These are phyloP conservation scores for Picathartes gymnocephalus DNA, from an alignment of 2,113 vertebrate species.

Conservation along the genomic window DNA sequence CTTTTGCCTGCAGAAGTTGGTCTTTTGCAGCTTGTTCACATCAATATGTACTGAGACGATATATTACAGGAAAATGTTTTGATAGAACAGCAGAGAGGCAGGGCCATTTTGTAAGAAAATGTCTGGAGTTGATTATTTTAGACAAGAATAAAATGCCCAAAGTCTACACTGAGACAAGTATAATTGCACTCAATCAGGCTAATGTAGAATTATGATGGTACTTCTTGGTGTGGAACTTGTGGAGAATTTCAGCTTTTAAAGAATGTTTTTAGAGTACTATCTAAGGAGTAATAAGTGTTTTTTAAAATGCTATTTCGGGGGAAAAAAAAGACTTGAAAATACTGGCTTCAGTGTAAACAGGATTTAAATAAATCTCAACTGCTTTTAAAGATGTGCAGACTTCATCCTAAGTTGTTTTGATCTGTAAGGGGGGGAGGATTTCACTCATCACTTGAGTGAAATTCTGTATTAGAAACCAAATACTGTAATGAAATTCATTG, in stretches of 20 bases:
- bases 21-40: not conserved
- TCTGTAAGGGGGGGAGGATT: not conserved
- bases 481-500: not conserved
- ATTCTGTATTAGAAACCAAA: not conserved
- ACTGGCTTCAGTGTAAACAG: not conserved
- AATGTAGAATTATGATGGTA: not conserved
- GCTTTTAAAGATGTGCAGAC: not conserved
- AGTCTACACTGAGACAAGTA: not conserved
- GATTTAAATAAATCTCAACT: not conserved
- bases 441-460: not conserved
- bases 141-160: not conserved
- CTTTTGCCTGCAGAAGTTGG: not conserved
- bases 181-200: not conserved
- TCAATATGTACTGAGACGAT: not conserved
- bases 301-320: not conserved
- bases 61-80: not conserved
- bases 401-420: not conserved
- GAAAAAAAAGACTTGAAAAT: not conserved
- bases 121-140: not conserved
- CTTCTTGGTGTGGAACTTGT: not conserved
- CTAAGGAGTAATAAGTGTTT: not conserved
- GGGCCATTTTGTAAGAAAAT: not conserved
- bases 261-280: not conserved
- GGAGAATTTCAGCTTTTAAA: not conserved
- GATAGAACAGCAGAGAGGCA: not conserved